These are phyloP conservation scores for Hydropotes inermis DNA, from an alignment of 2,113 vertebrate species.

Conservation along the genomic window DNA sequence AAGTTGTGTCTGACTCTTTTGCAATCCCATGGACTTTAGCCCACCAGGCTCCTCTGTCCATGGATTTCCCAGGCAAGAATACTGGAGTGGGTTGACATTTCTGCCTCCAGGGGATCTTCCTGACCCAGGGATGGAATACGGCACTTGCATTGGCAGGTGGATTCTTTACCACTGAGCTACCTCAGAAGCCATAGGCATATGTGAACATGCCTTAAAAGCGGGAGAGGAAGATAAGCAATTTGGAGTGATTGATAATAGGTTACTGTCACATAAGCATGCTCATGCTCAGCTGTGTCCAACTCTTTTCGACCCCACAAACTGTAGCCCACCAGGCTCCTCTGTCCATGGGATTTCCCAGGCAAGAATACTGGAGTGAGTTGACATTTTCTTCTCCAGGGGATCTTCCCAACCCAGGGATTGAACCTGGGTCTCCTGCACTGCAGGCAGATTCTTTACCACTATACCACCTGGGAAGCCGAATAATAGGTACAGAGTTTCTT, in stretches of 20 bases:
- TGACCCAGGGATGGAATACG: not conserved
- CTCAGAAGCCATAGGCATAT: not conserved
- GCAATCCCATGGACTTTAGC: not conserved
- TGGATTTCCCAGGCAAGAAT: not conserved
- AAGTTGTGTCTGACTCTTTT: not conserved
- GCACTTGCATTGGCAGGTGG: not conserved
- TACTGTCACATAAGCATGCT: not conserved
- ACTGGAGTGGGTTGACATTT: not conserved
- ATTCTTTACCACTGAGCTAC: not conserved
- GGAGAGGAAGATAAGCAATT: not conserved
- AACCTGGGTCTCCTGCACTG: not conserved
- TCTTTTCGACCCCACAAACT: not conserved
- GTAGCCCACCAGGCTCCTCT: not conserved
- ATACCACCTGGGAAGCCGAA: not conserved
- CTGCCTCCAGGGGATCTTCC: not conserved
- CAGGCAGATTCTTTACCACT: not conserved
- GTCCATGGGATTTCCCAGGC: not conserved
- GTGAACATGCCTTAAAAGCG: not conserved
- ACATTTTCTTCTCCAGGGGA: not conserved
- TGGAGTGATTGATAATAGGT: not conserved
- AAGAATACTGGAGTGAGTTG: not conserved
- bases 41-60: not conserved
- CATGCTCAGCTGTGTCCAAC: not conserved
- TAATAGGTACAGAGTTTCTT: not conserved
- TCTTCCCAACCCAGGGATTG: not conserved